Percentiles rank a stretch among this genome's conserved stretches.
Evolutionary conservation across 2,113 vertebrate species (phyloP).

Genomic region (Gnathonemus longibarbis): DNA sequence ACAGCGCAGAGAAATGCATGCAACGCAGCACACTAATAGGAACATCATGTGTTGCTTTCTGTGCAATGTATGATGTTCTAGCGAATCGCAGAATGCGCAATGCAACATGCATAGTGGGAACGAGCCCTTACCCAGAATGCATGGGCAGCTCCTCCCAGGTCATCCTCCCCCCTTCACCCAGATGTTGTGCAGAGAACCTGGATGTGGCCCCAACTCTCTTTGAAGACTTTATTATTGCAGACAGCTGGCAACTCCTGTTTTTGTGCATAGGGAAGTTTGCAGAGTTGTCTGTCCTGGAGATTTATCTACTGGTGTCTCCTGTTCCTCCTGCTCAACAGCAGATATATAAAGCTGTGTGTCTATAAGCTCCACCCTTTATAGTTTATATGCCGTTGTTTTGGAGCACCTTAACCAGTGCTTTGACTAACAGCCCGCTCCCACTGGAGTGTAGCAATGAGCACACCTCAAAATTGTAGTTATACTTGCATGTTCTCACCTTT

Average conservation of each 20-base stretch:
- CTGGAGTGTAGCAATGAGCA: neutral
- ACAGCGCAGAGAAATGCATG: too few species aligned
- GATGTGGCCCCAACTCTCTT: neutral
- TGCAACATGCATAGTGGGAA: too few species aligned
- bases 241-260: neutral
- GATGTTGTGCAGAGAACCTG: neutral
- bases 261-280: neutral
- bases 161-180: neutral
- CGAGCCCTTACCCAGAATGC: neutral
- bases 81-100: too few species aligned
- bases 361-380: neutral
- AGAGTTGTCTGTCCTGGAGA: neutral
- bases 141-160: neutral
- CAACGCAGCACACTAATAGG: too few species aligned
- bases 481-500: neutral
- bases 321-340: neutral
- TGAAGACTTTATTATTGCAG: neutral
- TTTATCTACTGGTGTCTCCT: neutral
- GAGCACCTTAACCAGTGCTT: neutral
- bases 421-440: neutral
- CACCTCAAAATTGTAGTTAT: neutral
- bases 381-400: neutral
- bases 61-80: too few species aligned
- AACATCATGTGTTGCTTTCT: too few species aligned
- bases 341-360: neutral